Percentiles rank a stretch among this genome's conserved stretches.
phyloP scores from a whole-genome alignment of 2,888 invertebrate species.

The Lepetodrilus schrolli region DNA sequence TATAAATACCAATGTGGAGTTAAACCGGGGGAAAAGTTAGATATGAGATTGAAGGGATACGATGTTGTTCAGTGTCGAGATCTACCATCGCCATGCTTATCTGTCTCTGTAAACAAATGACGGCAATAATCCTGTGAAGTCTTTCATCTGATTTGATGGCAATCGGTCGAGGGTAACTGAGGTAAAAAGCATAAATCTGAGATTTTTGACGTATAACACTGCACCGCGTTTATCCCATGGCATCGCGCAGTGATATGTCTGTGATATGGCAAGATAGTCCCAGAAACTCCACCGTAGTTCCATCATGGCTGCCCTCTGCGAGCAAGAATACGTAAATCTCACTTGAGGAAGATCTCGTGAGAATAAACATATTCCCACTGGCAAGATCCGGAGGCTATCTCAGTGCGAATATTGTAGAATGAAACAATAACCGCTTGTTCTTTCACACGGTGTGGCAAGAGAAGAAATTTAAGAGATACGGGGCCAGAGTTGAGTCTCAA shows the following conservation, averaged over 20 bases:
- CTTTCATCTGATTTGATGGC: not conserved
- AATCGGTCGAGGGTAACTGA: conserved; percentile 4
- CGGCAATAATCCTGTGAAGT: not conserved
- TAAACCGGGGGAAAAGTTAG: not conserved
- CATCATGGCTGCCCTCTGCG: conserved; percentile 2
- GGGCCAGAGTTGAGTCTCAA: not conserved
- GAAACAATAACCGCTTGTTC: conserved; percentile 22
- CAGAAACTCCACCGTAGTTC: not conserved
- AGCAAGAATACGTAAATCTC: not conserved
- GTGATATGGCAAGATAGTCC: conserved; percentile 21
- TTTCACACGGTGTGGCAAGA: not conserved
- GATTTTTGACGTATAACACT: conserved; percentile 23
- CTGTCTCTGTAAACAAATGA: conserved; percentile 1
- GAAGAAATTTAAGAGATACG: conserved; percentile 8
- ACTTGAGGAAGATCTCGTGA: not conserved
- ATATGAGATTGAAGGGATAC: conserved; percentile 2
- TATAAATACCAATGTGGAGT: conserved; percentile 12
- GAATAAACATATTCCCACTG: not conserved
- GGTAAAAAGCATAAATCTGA: conserved; percentile 17
- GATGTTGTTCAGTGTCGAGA: not conserved
- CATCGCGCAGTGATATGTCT: conserved; percentile 4
- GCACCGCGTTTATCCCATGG: not conserved
- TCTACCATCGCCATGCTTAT: not conserved
- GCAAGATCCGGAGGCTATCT: not conserved
- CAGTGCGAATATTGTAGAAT: not conserved